Evolutionary conservation across 1,140 invertebrate genomes (phyloP).

Genomic region (Teleopsis dalmanni): DNA sequence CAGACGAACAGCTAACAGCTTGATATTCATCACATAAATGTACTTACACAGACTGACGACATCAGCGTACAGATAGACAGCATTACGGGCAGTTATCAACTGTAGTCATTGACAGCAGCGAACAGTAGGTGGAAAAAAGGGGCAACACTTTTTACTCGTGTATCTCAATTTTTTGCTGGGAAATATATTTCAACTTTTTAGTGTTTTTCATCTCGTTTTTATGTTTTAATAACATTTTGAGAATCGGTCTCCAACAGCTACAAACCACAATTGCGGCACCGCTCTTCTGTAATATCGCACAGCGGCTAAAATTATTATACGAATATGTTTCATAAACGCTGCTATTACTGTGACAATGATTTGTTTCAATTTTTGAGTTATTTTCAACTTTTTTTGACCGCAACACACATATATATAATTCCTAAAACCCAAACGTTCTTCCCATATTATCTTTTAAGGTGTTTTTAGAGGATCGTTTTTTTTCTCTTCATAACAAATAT

Average conservation of each 20-base stretch:
- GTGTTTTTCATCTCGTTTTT: background rate
- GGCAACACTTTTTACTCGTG: constrained; percentile 5
- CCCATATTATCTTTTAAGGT: too few species aligned
- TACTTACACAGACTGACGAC: too few species aligned
- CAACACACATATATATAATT: too few species aligned
- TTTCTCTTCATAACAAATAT: too few species aligned
- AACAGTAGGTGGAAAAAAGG: constrained; percentile 3
- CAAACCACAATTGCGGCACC: background rate
- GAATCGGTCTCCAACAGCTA: background rate
- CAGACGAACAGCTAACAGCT: too few species aligned
- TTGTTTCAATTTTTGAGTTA: constrained; percentile 9
- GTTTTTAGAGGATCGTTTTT: too few species aligned
- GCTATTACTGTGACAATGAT: constrained; percentile 11
- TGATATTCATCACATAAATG: too few species aligned
- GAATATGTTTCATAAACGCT: constrained; percentile 10
- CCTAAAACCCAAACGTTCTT: too few species aligned
- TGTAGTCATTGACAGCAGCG: background rate
- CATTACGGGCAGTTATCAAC: background rate
- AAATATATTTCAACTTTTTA: background rate
- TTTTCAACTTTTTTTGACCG: too few species aligned
- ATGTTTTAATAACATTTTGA: background rate
- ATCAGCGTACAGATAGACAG: background rate
- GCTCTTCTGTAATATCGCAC: background rate
- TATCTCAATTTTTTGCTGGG: background rate
- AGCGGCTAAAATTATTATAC: background rate